Conservation (phyloP, 2,888 invertebrate genomes). For the Monoplex corrugatus region DNA sequence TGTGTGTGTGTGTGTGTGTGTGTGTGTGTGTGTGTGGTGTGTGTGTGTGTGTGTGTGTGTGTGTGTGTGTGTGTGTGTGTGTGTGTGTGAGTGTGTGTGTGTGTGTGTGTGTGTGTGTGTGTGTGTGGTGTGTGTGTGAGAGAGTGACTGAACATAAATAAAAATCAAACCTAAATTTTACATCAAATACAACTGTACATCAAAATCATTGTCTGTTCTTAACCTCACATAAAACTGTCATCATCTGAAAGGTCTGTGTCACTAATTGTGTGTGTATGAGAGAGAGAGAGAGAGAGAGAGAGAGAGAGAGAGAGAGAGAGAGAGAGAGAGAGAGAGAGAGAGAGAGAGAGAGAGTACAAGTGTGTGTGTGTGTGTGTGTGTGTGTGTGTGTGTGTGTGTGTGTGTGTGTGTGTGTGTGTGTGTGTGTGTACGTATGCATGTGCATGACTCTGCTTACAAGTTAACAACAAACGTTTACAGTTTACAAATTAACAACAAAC, state of each 20-base stretch:
- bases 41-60: conserved; percentile 1
- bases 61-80: not conserved
- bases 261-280: too few relatives aligned
- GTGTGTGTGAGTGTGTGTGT: not conserved
- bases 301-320: not conserved
- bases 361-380: conserved; percentile 11
- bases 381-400: conserved; percentile 30
- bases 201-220: too few relatives aligned
- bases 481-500: too few relatives aligned
- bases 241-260: too few relatives aligned
- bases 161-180: too few relatives aligned
- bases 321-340: not conserved
- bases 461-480: too few relatives aligned
- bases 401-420: not conserved
- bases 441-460: not conserved
- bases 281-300: not conserved
- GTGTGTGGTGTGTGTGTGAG: not conserved
- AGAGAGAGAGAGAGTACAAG: not conserved
- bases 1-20: too few relatives aligned
- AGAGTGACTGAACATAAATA: too few relatives aligned
- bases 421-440: not conserved
- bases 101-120: too few relatives aligned
- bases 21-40: too few relatives aligned
- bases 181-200: too few relatives aligned
- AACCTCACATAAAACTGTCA: too few relatives aligned